These are phyloP conservation scores for Lindbergichthys nudifrons DNA, from an alignment of 2,797 vertebrate species.

Conservation along the genomic window DNA sequence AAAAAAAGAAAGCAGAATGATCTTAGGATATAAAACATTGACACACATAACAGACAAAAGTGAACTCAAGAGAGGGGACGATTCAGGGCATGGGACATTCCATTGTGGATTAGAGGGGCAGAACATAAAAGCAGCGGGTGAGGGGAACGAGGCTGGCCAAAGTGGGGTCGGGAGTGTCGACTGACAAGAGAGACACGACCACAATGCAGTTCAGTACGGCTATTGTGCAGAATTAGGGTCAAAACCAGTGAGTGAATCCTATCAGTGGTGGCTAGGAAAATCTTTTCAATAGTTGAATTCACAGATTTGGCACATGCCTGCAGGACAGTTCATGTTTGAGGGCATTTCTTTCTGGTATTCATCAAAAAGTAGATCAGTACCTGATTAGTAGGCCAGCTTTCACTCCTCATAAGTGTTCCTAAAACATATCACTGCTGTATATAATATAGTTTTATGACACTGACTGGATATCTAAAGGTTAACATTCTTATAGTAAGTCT, in stretches of 20 bases:
- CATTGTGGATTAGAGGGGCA: constrained; percentile 80
- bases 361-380: background rate
- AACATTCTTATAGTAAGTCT: background rate
- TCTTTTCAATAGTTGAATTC: constrained; percentile 28
- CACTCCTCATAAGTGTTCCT: background rate
- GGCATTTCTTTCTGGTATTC: background rate
- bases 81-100: constrained; percentile 78
- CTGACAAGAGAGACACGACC: constrained; percentile 56
- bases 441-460: background rate
- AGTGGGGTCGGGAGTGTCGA: constrained; percentile 54
- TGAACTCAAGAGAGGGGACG: constrained; percentile 57
- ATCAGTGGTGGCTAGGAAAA: constrained; percentile 31
- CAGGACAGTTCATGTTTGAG: constrained; percentile 3
- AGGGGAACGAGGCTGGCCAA: constrained; percentile 57
- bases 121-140: constrained; percentile 72
- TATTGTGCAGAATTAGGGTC: constrained; percentile 72
- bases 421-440: background rate
- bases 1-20: constrained; percentile 11
- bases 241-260: constrained; percentile 49
- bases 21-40: constrained; percentile 40
- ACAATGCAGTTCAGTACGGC: constrained; percentile 59
- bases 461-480: background rate
- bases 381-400: background rate
- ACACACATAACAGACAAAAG: constrained; percentile 30
- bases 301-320: constrained; percentile 7